These are phyloP conservation scores for Rhagonycha fulva DNA, from an alignment of 2,888 invertebrate genomes.

Conservation along the genomic window DNA sequence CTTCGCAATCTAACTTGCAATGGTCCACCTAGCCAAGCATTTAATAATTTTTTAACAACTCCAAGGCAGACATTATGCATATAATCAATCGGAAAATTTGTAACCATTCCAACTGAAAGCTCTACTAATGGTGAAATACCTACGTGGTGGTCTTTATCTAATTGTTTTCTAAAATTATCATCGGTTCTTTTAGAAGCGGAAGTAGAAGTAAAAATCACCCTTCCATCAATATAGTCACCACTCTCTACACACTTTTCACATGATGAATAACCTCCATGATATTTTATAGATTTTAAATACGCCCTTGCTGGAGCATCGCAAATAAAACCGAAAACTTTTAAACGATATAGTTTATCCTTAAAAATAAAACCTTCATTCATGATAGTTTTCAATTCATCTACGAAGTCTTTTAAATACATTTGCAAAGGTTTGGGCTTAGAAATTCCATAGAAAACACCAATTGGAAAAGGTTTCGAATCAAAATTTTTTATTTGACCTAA, in stretches of 20 bases:
- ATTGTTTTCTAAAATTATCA: conserved; percentile 1
- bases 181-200: conserved; percentile 13
- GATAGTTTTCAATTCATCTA: neutral
- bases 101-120: neutral
- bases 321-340: neutral
- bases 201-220: conserved; percentile 1
- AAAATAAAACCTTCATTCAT: neutral
- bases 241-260: conserved; percentile 18
- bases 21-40: neutral
- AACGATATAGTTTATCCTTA: too few relatives aligned
- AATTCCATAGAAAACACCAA: conserved; percentile 2
- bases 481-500: conserved; percentile 6
- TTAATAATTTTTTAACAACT: conserved; percentile 6
- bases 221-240: conserved; percentile 12
- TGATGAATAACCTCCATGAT: conserved; percentile 14
- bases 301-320: conserved; percentile 19
- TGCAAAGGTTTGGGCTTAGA: neutral
- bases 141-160: conserved; percentile 24
- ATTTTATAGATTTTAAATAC: conserved; percentile 17
- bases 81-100: neutral
- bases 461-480: neutral
- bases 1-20: neutral
- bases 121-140: conserved; percentile 6
- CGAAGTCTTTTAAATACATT: neutral
- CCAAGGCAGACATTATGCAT: conserved; percentile 11